These are phyloP conservation scores for Atta colombica DNA, from an alignment of 1,140 invertebrate genomes.

Conservation along the genomic window DNA sequence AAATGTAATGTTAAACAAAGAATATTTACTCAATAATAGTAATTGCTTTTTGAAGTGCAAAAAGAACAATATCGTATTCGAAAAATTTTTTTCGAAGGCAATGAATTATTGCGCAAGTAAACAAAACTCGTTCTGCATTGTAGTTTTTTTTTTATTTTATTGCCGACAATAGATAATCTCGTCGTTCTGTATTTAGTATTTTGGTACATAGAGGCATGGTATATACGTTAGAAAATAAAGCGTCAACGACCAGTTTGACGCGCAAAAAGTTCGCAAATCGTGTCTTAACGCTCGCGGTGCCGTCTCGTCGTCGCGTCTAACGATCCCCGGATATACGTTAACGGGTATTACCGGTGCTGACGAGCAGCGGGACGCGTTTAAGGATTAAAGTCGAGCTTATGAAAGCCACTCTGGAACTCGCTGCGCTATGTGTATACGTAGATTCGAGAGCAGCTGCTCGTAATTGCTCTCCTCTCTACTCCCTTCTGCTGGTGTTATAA, in stretches of 20 bases:
- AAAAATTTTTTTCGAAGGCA: not conserved
- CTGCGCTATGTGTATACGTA: constrained; percentile 70
- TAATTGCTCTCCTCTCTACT: constrained; percentile 73
- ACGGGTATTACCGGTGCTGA: constrained; percentile 68
- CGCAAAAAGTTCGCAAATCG: constrained; percentile 63
- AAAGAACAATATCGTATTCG: not conserved
- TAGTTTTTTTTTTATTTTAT: constrained; percentile 10
- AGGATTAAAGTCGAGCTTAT: constrained; percentile 76
- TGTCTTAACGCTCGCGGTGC: constrained; percentile 57
- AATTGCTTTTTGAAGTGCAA: constrained; percentile 9
- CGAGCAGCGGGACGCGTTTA: constrained; percentile 69
- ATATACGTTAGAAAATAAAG: constrained; percentile 4
- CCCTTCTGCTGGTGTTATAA: constrained; percentile 44
- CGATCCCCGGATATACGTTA: constrained; percentile 65
- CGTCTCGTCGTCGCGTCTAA: constrained; percentile 31
- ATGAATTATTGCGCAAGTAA: constrained; percentile 16
- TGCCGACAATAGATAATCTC: constrained; percentile 8
- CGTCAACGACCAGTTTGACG: constrained; percentile 50
- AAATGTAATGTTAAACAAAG: not conserved
- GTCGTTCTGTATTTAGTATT: constrained; percentile 10
- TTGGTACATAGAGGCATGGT: not conserved
- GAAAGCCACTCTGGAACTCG: constrained; percentile 73
- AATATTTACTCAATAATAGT: constrained; percentile 1
- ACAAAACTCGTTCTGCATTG: not conserved
- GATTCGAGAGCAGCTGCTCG: constrained; percentile 79